Base-by-base conservation (phyloP, 2,113 vertebrate species). In the Microcebus griseorufus region DNA sequence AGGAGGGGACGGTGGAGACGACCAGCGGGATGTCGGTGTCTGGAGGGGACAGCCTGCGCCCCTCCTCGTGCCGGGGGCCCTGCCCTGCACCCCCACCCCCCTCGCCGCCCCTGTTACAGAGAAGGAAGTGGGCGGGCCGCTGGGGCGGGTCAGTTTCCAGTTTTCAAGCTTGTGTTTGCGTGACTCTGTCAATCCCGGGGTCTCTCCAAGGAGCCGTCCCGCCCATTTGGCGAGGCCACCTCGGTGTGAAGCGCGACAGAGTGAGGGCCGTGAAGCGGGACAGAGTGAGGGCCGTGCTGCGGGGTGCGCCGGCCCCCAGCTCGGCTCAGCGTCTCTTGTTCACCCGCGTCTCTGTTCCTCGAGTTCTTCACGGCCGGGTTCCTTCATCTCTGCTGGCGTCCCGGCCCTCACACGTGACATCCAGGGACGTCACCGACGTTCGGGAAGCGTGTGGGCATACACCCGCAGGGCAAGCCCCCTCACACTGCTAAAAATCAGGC, bases 401-500 rank as follows among this genome's bases (percentile, higher is more conserved):
- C 8, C 62, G 16, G 45, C 17, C 75, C 6, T 51, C 34, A 1
- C 6, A 0, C 10, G n/a, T 51, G 29, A 12, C 32, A 9, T 58
- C 48, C 18, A 5, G 18, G 25, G 39, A 39, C 18, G 12, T 37
- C 64, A 29, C 25, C 14, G 25, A 62, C 53, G 10, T 27, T 86
- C 25, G 39, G 90, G 48, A 55, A 4, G 67, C n/a, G 6, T 0
- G 2, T 39, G 9, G 45, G 45, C 17, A 14, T n/a, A 27, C 9
- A 8, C 25, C 25, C 34, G 17, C 32, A 55, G 22, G 53, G 65
- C 55, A 1, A n/a, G n/a, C n/a, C n/a, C 29, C 37, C 29, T 55
- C 4, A 22, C 1, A 2, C 29, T 23, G 5, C 42, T n/a, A 6
- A 11, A 6, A 6, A 13, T 22, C 3, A 45, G 10, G 29, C 1